Percentiles rank a stretch among this genome's conserved stretches.
Evolutionary conservation across 1,140 invertebrate genomes (phyloP).

Genomic region (Drosophila repleta): DNA sequence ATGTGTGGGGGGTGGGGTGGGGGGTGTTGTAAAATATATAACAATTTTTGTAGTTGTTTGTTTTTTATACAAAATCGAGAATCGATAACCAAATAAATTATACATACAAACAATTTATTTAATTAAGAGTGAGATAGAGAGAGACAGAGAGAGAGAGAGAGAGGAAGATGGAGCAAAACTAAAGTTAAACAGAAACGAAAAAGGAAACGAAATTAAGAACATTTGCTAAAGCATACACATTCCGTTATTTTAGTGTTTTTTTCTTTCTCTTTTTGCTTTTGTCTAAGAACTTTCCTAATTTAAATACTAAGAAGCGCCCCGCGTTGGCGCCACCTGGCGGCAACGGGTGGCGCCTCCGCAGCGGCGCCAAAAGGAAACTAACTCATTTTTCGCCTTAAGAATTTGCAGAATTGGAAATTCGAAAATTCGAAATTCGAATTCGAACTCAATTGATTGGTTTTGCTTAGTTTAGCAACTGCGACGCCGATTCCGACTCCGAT

Average conservation of each 20-base stretch:
- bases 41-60: slow-evolving; percentile 21
- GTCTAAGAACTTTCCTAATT: slow-evolving; percentile 53
- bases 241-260: slow-evolving; percentile 17
- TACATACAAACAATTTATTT: slow-evolving; percentile 50
- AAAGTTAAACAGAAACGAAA: background rate
- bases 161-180: slow-evolving; percentile 9
- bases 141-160: slow-evolving; percentile 5
- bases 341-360: slow-evolving; percentile 2
- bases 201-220: slow-evolving; percentile 6
- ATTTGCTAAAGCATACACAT: slow-evolving; percentile 38
- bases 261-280: slow-evolving; percentile 1
- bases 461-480: slow-evolving; percentile 44
- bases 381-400: slow-evolving; percentile 34
- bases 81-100: slow-evolving; percentile 41
- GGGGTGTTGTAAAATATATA: slow-evolving; percentile 30
- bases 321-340: slow-evolving; percentile 30
- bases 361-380: slow-evolving; percentile 48
- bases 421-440: slow-evolving; percentile 12
- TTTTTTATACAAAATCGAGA: slow-evolving; percentile 42
- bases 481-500: slow-evolving; percentile 34
- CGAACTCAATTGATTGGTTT: slow-evolving; percentile 29
- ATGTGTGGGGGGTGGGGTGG: background rate
- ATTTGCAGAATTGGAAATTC: slow-evolving; percentile 19
- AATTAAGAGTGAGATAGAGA: slow-evolving; percentile 17
- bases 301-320: slow-evolving; percentile 50